These are phyloP conservation scores for Sylvilagus bachmani DNA, from an alignment of 2,113 vertebrate genomes.

Conservation along the genomic window DNA sequence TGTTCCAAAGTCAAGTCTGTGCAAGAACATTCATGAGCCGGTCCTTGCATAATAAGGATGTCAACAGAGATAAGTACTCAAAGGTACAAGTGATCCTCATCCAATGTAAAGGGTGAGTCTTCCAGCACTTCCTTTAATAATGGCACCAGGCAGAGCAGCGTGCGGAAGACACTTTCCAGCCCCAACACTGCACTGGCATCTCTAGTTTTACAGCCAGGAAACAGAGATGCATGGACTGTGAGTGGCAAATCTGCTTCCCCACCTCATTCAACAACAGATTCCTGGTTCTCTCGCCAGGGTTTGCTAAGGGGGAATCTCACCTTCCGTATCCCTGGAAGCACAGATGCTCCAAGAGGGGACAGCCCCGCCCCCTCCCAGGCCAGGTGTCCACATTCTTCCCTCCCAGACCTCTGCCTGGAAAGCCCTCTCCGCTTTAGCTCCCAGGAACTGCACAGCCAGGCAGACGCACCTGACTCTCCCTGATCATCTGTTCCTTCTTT, in stretches of 20 bases:
- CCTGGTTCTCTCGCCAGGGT: neutral
- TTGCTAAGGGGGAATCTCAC: neutral
- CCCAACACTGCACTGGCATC: neutral
- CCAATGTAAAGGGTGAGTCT: neutral
- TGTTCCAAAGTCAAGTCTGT: neutral
- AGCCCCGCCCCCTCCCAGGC: too few species aligned
- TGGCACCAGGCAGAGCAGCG: neutral
- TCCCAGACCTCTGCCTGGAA: neutral
- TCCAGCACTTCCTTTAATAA: slow-evolving; percentile 20
- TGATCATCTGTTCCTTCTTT: neutral
- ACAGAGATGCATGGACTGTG: neutral
- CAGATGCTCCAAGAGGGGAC: neutral
- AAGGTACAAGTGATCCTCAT: neutral
- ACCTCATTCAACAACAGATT: neutral
- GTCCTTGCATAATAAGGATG: neutral
- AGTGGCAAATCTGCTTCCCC: neutral
- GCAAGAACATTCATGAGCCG: neutral
- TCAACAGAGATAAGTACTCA: neutral
- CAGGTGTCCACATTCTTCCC: neutral
- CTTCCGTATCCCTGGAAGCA: neutral
- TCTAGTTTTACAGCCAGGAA: neutral
- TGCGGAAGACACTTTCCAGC: neutral
- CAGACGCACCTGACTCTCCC: neutral
- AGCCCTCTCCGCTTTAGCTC: neutral
- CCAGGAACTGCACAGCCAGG: neutral